Evolutionary conservation across 1,140 invertebrate genomes (phyloP).

Genomic region (Diorhabda sublineata): DNA sequence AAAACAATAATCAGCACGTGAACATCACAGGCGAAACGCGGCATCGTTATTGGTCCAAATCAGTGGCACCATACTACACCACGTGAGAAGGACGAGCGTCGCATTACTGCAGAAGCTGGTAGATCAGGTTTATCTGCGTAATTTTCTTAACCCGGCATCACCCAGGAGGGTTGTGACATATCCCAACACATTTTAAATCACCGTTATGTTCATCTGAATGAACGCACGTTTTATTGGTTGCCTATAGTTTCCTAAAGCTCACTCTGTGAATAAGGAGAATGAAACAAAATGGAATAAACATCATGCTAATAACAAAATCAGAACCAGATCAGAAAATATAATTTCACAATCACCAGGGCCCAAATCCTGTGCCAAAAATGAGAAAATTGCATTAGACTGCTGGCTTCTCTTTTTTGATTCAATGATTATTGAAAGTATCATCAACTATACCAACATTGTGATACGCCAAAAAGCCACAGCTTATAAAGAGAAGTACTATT

Average conservation of each 20-base stretch:
- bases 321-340: slow-evolving; percentile 19
- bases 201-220: neutral
- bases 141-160: no score
- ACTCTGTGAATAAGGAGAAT: slow-evolving; percentile 6
- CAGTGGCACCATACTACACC: no score
- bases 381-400: slow-evolving; percentile 6
- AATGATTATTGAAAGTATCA: neutral
- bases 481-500: neutral
- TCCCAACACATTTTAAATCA: neutral
- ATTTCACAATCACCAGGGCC: slow-evolving; percentile 19
- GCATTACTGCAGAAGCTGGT: no score
- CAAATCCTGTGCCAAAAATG: slow-evolving; percentile 11
- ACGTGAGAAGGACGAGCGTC: no score
- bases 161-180: neutral
- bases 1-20: no score
- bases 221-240: slow-evolving; percentile 3
- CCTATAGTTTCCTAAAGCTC: neutral
- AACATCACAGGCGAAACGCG: no score
- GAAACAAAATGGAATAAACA: slow-evolving; percentile 19
- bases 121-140: no score
- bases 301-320: slow-evolving; percentile 17
- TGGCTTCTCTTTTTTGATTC: neutral
- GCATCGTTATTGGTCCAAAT: no score
- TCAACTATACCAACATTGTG: neutral
- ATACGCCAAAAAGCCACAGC: neutral